Percentiles rank a stretch among this genome's conserved stretches.
Evolutionary conservation across 2,113 vertebrate species (phyloP).

Genomic region (Stegostoma tigrinum): DNA sequence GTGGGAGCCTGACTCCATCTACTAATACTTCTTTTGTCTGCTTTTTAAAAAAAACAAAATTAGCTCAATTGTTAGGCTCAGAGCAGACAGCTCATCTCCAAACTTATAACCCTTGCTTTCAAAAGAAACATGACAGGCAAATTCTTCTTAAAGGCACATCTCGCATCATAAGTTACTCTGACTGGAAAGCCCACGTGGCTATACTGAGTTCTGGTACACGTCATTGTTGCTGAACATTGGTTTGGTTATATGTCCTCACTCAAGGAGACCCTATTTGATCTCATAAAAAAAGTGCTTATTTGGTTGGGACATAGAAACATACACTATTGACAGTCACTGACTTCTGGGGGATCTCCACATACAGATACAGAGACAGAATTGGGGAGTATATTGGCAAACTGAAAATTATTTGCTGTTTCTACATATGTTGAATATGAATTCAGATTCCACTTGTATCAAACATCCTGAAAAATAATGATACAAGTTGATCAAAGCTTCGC

Average conservation of each 20-base stretch:
- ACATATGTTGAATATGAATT: background rate
- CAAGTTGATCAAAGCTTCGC: background rate
- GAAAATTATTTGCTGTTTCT: background rate
- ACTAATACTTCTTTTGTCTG: no score
- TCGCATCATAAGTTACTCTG: background rate
- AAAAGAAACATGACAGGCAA: no score
- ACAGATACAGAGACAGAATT: background rate
- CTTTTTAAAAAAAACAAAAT: no score
- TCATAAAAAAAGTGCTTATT: slow-evolving; percentile 57
- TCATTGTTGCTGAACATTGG: background rate
- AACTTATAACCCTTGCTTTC: no score
- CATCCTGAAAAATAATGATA: background rate
- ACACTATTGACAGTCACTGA: slow-evolving; percentile 53
- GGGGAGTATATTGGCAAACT: slow-evolving; percentile 47
- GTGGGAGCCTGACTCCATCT: no score
- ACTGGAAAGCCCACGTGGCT: background rate
- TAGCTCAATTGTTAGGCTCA: no score
- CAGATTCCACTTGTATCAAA: background rate
- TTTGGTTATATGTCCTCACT: background rate
- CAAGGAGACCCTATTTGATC: slow-evolving; percentile 44
- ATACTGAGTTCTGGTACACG: background rate
- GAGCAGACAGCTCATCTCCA: no score
- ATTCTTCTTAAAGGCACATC: no score
- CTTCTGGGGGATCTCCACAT: slow-evolving; percentile 45
- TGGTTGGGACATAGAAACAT: slow-evolving; percentile 52